Evolutionary conservation across 2,888 invertebrate species (phyloP).

Genomic region (Cybosia mesomella): DNA sequence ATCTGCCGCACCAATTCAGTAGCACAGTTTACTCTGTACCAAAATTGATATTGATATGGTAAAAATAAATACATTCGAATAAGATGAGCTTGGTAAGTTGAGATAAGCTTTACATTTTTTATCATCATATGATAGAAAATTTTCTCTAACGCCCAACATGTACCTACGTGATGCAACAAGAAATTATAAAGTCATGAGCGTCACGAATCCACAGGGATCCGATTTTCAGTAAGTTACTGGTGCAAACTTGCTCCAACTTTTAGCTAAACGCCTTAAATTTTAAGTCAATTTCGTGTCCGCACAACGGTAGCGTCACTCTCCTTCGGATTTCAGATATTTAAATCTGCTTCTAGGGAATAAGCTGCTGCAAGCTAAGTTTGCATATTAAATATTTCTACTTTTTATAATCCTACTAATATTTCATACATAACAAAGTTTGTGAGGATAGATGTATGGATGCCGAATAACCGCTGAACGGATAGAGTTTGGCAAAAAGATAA

Average conservation of each 20-base stretch:
- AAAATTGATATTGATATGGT: neutral
- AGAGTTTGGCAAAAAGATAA: too few species aligned
- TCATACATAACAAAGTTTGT: neutral
- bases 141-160: conserved; percentile 10
- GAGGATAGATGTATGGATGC: neutral
- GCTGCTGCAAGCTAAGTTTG: conserved; percentile 18
- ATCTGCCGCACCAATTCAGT: neutral
- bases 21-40: neutral
- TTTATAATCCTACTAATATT: neutral
- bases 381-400: neutral
- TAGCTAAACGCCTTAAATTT: conserved; percentile 77
- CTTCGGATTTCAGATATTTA: conserved; percentile 59
- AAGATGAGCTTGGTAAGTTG: neutral
- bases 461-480: too few species aligned
- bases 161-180: conserved; percentile 25
- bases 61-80: neutral
- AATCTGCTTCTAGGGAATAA: conserved; percentile 44
- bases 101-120: too few species aligned
- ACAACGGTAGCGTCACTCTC: conserved; percentile 55
- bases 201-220: conserved; percentile 58
- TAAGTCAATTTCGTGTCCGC: conserved; percentile 74
- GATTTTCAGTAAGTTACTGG: conserved; percentile 64
- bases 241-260: conserved; percentile 69
- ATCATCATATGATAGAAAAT: neutral
- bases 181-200: conserved; percentile 52